Conservation (phyloP, 2,113 vertebrate genomes). For the Thamnophis sirtalis region DNA sequence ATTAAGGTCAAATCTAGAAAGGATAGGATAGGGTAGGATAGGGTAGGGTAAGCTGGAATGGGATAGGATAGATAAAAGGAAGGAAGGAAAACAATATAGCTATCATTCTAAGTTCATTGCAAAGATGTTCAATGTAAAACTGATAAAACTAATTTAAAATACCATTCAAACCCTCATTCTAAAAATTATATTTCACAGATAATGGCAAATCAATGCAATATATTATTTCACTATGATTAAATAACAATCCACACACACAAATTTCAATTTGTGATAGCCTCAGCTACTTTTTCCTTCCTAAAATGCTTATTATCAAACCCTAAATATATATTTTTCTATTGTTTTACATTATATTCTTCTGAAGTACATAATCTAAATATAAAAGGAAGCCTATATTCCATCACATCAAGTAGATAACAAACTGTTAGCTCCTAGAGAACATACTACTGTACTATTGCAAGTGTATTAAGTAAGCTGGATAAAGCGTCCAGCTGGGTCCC, state of each 20-base stretch:
- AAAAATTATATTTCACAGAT: conserved; percentile 19
- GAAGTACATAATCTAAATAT: conserved; percentile 21
- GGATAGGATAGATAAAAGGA: not conserved
- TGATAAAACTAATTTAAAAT: conserved; percentile 25
- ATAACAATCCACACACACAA: not conserved
- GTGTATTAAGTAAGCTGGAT: not conserved
- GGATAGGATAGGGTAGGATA: not conserved
- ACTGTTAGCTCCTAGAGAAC: not conserved
- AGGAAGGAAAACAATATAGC: conserved; percentile 20
- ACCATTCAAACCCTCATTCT: conserved; percentile 38
- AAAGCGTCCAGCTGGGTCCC: not conserved
- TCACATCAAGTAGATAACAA: not conserved
- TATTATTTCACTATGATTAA: conserved; percentile 8
- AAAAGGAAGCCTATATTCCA: not conserved
- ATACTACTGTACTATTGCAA: not conserved
- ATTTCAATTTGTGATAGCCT: conserved; percentile 2
- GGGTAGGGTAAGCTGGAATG: not conserved
- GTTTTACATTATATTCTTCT: not conserved
- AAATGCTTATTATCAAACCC: conserved; percentile 33
- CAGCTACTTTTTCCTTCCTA: conserved; percentile 21
- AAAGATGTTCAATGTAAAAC: conserved; percentile 43
- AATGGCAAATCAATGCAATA: conserved; percentile 18
- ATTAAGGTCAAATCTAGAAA: conserved; percentile 15
- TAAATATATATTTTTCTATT: conserved; percentile 20
- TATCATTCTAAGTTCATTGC: conserved; percentile 37